These are phyloP conservation scores for Cephalopholis sonnerati DNA, from an alignment of 2,113 vertebrate species.

Conservation along the genomic window DNA sequence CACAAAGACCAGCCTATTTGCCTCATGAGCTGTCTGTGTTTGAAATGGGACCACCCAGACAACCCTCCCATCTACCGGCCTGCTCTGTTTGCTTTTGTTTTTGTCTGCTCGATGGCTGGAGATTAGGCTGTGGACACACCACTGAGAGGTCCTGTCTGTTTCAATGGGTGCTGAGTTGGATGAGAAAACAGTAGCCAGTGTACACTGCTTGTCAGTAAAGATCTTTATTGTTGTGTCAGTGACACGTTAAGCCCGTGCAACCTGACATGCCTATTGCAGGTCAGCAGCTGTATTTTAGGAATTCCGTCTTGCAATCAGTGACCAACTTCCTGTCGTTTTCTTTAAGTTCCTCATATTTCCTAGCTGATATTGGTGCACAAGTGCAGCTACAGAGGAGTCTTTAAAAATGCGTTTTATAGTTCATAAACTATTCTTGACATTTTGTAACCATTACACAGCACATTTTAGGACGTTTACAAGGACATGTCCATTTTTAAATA, in stretches of 20 bases:
- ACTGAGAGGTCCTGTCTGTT: slow-evolving; percentile 33
- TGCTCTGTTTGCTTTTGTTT: slow-evolving; percentile 58
- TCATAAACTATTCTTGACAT: slow-evolving; percentile 11
- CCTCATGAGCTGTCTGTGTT: background rate
- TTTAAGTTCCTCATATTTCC: background rate
- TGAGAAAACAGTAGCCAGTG: slow-evolving; percentile 56
- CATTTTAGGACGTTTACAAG: background rate
- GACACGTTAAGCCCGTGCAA: background rate
- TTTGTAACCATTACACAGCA: background rate
- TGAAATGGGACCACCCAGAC: slow-evolving; percentile 35
- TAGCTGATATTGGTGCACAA: background rate
- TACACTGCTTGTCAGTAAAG: slow-evolving; percentile 28
- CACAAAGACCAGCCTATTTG: slow-evolving; percentile 15
- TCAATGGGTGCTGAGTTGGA: slow-evolving; percentile 23
- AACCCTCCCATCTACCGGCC: background rate
- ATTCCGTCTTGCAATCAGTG: background rate
- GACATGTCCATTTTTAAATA: slow-evolving; percentile 11
- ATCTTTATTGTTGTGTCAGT: slow-evolving; percentile 22
- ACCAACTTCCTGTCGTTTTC: background rate
- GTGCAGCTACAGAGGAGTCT: too few species aligned
- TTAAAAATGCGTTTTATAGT: slow-evolving; percentile 6
- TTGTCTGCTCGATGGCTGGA: slow-evolving; percentile 42
- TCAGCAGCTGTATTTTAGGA: background rate
- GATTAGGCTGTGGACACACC: slow-evolving; percentile 64
- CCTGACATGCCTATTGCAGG: background rate